Percentiles rank a stretch among this genome's conserved stretches.
phyloP scores from a whole-genome alignment of 2,113 vertebrate genomes.

The Melospiza melodia region DNA sequence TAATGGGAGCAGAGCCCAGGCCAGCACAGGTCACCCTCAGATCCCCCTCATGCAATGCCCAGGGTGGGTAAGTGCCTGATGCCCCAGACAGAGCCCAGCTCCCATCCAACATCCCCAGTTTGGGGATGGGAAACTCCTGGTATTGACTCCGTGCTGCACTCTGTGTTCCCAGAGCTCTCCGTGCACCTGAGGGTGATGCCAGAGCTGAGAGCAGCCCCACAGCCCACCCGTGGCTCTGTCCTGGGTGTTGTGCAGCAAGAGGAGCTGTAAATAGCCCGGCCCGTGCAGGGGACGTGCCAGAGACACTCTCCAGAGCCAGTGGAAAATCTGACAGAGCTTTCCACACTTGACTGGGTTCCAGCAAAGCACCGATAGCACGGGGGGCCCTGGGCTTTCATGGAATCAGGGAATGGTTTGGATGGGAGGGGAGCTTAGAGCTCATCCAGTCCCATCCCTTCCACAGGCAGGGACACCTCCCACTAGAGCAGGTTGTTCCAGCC shows the following conservation, averaged over 20 bases:
- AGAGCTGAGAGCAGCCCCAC: background rate
- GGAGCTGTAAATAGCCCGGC: slow-evolving; percentile 33
- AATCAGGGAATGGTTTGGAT: background rate
- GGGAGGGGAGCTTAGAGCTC: background rate
- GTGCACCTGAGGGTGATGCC: background rate
- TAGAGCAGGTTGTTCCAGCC: background rate
- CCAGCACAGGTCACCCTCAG: accelerated
- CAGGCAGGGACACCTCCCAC: background rate
- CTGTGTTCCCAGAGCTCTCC: background rate
- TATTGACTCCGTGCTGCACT: accelerated
- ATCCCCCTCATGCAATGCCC: accelerated
- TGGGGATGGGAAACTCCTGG: background rate
- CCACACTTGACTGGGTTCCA: slow-evolving; percentile 55
- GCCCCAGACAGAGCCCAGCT: background rate
- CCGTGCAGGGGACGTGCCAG: background rate
- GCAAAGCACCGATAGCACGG: background rate
- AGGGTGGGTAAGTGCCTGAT: background rate
- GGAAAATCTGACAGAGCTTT: slow-evolving; percentile 70
- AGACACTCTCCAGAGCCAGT: slow-evolving; percentile 66
- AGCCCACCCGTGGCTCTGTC: background rate
- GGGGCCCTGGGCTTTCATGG: background rate
- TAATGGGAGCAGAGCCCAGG: accelerated
- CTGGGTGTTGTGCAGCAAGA: background rate
- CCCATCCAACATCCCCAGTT: background rate
- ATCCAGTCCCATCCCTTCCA: background rate